These are phyloP conservation scores for Hermetia illucens DNA, from an alignment of 1,140 invertebrate species.

Conservation along the genomic window DNA sequence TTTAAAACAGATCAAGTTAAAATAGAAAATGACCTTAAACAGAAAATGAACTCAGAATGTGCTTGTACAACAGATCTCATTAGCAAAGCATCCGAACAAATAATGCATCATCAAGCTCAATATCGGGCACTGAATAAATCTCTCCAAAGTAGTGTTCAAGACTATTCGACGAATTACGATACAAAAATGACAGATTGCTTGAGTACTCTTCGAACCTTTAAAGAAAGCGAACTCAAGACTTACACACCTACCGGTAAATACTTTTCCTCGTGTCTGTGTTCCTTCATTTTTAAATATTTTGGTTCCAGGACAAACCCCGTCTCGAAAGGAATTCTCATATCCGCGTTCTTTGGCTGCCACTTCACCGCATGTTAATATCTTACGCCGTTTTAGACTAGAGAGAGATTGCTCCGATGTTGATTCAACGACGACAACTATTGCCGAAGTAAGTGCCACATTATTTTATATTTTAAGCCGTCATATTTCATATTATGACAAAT, in stretches of 20 bases:
- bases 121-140: conserved; percentile 7
- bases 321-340: conserved; percentile 42
- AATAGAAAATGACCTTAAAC: not conserved
- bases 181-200: conserved; percentile 15
- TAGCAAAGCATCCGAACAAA: conserved; percentile 15
- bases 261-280: conserved; percentile 1
- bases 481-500: too few species aligned
- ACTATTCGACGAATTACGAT: conserved; percentile 13
- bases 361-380: conserved; percentile 51
- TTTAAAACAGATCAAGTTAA: not conserved
- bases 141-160: conserved; percentile 8
- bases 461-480: conserved; percentile 1
- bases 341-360: conserved; percentile 42
- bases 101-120: conserved; percentile 13
- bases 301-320: conserved; percentile 42
- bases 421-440: conserved; percentile 11
- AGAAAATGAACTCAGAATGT: not conserved
- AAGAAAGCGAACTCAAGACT: conserved; percentile 31
- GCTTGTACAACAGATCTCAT: conserved; percentile 11
- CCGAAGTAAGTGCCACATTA: conserved; percentile 3
- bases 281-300: not conserved
- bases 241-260: conserved; percentile 32
- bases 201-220: conserved; percentile 18
- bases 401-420: conserved; percentile 27
- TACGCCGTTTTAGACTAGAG: conserved; percentile 38